Evolutionary conservation across 2,888 invertebrate genomes (phyloP), one percentile per base, ranked within the genome.

Genomic region (Tridacna crocea): DNA sequence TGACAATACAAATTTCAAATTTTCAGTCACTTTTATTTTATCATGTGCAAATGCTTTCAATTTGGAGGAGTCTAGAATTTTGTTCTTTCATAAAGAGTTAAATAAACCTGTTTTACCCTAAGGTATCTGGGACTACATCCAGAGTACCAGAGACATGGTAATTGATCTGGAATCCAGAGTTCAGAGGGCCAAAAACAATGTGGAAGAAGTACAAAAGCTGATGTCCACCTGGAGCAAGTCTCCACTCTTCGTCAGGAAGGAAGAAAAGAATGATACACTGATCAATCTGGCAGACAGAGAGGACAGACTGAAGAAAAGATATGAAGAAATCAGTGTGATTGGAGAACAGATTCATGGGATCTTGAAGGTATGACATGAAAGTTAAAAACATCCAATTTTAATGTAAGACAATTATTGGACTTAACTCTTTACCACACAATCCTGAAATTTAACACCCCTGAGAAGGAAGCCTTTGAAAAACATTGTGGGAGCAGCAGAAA

Each of bases 211-310:
- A 66, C 96, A 96, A 91, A 95, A 95, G 72, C 96, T 97, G 19
- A 96, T 98, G 95, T 96, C 96, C 4, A 96, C 96, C 0, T 99
- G 98, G 97, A 96, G 96, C 1, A 96, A 96, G 81, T 96, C 96
- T 75, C 98, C 98, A 0, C 94, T 99, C 13, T 98, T 98, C 94
- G 97, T 97, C 94, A 95, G 98, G 79, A 97, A 96, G 91, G 98
- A 98, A 92, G 96, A 96, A 0, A 97, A 97, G 91, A 97, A 97
- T 95, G 97, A 98, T 89, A 96, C 97, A 0, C 95, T 98, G 10
- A 95, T 99, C 22, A 96, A 96, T 87, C 95, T 98, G 75, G 98
- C 98, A 46, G 98, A 98, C 88, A 96, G 97, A 22, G 90, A 96
- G 17, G 98, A 98, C 88, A 96, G 96, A 78, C 96, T 96, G 24